Evolutionary conservation across 2,113 vertebrate species (phyloP), one percentile per base, ranked within the genome.

Genomic region (Corythornis cristatus): DNA sequence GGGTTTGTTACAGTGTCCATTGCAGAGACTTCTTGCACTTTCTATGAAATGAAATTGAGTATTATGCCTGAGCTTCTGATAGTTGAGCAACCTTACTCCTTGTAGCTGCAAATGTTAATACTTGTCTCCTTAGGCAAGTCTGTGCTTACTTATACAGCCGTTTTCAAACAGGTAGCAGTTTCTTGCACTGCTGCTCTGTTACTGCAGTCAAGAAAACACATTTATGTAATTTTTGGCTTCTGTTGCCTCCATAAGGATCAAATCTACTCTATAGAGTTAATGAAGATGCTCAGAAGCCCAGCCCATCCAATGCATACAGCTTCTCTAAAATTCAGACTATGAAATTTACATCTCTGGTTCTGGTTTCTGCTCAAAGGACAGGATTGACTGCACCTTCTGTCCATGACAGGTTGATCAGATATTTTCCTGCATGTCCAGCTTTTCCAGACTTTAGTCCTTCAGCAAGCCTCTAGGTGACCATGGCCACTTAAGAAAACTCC

Each of bases 341-440:
- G 42, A 57, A 7, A 64, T 58, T 84, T 83, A 14, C 35, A 60
- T 45, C 31, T 46, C 42, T 79, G 35, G 8, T 51, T 78, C 50
- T 62, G 79, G 5, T 51, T 89, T 89, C 35, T 68, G 50, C 64
- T 86, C 9, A 17, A 14, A 31, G 75, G 76, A 45, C 28, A 14
- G 42, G 11, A 12, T 4, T 46, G 42, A 35, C 42, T 20, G 16
- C 28, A 12, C 20, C 37, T 76, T 80, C 51, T 67, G 43, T 26
- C 50, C 16, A 0, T 57, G 23, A 14, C 2, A 0, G 2, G 0
- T 28, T 48, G 43, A 42, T 62, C 56, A 77, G 17, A 48, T 43
- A 23, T 20, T 71, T 78, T 48, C 8, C 58, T 56, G 19, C 43
- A 15, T 35, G 25, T 64, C 26, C 54, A 28, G 0, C 83, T 85